Evolutionary conservation across 2,888 invertebrate genomes (phyloP), one percentile per base, ranked within the genome.

Genomic region (Cheilosia variabilis): DNA sequence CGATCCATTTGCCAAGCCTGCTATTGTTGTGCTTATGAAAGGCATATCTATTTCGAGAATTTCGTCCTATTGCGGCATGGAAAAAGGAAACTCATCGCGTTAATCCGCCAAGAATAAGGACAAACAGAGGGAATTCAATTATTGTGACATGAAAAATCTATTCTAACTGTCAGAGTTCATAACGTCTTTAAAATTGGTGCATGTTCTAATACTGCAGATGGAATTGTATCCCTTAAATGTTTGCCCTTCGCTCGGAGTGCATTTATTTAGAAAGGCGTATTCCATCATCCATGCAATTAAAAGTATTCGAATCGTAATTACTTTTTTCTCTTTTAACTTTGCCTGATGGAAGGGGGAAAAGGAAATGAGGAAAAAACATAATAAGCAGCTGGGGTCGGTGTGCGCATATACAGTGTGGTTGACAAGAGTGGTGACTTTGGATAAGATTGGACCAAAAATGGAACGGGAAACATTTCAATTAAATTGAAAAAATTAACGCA

Each of bases 261-360:
- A 66, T 27, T 27, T 57, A 41, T 63, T 55, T n/a, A 60, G 15
- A 75, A 80, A 80, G 84, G 80, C 75, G 71, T 66, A 75, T 37
- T 27, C 77, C 53, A 63, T 77, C 86, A 72, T 63, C 63, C 72
- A 19, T 81, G 68, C 81, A 86, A 77, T 86, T 76, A 81, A 86
- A 75, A 76, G 52, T 63, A 76, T 72, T 86, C 63, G 69, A 81
- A 37, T 37, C 1, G 37, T 37, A 37, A 37, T 37, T 81, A 68
- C 63, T 53, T 52, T 19, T 63, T 43, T 50, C 58, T 68, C 37
- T 37, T 37, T 13, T 37, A 13, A 37, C 37, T 13, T 37, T 37
- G 37, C 37, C 37, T 13, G 37, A 37, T 37, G 37, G 13, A 58
- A 65, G 2, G 17, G 2, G 45, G 13, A 37, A 62, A 66, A 41